Evolutionary conservation across 2,797 vertebrate genomes (phyloP), one percentile per base, ranked within the genome.

Genomic region (Moxostoma hubbsi): DNA sequence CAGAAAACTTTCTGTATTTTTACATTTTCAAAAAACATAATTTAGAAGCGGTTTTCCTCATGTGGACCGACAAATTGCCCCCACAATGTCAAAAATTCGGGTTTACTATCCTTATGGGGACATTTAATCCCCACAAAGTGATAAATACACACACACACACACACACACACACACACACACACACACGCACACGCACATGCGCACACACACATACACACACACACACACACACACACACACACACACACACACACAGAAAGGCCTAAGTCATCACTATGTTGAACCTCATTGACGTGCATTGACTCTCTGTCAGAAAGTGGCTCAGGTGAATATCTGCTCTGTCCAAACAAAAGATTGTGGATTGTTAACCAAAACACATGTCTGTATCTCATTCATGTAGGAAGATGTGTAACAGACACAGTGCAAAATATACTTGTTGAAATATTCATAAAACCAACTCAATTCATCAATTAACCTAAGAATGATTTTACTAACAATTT

Each of bases 181-280:
- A 24, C 24, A 24, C 24, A 24, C 24, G 3, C 24, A 24, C 24
- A 24, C 24, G 61, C 50, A 68, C 13, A 66, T 71, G 58, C 50
- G 66, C 49, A 80, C 72, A 77, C 50, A 77, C 69, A 83, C 73
- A 84, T 57, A 75, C 58, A 24, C 24, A 24, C 24, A 24, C 24
- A 24, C 24, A 24, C 24, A 24, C 24, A 24, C 24, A 24, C 24
- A 62, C 50, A 68, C 13, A 66, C 74, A 62, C 50, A 69, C 49
- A 80, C 72, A 77, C 50, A 77, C 69, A 83, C 73, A 84, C 61
- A 75, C 58, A 50, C 6, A 54, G 46, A 64, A 77, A 10, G 9
- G 47, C 3, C 55, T 43, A 53, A 79, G 63, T 85, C 75, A 83
- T 81, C 81, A 79, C 76, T 65, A 61, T 74, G 13, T 45, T 24